phyloP scores from a whole-genome alignment of 2,113 vertebrate species.

The Mus spicilegus region DNA sequence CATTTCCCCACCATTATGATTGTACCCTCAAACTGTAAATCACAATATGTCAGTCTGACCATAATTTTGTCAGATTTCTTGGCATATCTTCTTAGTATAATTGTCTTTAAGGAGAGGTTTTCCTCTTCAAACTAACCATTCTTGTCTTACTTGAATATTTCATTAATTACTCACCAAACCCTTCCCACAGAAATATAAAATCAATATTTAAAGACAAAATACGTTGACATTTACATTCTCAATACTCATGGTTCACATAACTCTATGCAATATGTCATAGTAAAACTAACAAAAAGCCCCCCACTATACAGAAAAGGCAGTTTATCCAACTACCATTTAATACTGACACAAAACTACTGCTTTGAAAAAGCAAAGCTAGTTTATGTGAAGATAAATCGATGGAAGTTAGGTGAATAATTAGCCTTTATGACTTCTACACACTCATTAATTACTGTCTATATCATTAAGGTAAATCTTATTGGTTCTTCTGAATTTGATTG shows the following conservation, averaged over 20 bases:
- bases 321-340: neutral
- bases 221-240: neutral
- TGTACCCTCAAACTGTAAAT: neutral
- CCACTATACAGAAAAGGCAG: neutral
- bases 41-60: neutral
- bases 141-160: neutral
- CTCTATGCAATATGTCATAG: neutral
- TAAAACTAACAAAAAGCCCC: neutral
- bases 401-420: neutral
- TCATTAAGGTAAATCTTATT: neutral
- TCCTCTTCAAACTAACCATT: neutral
- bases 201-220: slow-evolving; percentile 1
- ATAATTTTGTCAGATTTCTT: neutral
- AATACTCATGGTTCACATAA: neutral
- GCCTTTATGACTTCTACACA: neutral
- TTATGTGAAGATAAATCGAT: neutral
- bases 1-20: no score
- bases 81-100: neutral
- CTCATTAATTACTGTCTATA: neutral
- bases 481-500: neutral
- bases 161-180: neutral
- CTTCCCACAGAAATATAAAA: neutral
- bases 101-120: neutral
- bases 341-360: neutral
- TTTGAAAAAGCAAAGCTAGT: neutral